phyloP scores from a whole-genome alignment of 1,140 invertebrate genomes.

The Homarus americanus region DNA sequence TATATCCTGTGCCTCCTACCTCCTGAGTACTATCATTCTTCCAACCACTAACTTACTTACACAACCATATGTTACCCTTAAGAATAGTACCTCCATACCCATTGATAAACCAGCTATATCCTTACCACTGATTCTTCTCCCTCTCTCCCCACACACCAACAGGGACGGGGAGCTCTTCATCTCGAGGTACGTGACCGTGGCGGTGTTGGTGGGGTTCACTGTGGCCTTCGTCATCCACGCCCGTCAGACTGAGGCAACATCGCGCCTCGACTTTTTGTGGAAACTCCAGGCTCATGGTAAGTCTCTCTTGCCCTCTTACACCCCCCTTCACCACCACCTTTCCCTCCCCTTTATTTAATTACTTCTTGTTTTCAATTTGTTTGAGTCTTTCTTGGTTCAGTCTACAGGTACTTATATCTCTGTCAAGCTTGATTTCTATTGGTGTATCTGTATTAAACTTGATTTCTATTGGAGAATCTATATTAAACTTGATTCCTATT shows the following conservation, averaged over 20 bases:
- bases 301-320: background rate
- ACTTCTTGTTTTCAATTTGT: background rate
- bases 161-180: slow-evolving; percentile 54
- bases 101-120: too few species aligned
- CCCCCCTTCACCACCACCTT: background rate
- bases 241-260: slow-evolving; percentile 92
- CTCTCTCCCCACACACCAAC: background rate
- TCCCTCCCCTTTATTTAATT: background rate
- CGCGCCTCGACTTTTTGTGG: slow-evolving; percentile 94
- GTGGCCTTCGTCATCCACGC: slow-evolving; percentile 90
- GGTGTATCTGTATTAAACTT: too few species aligned
- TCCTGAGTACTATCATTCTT: too few species aligned
- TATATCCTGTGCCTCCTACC: too few species aligned
- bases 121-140: background rate
- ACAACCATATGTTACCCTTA: too few species aligned
- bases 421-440: too few species aligned
- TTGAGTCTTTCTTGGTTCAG: background rate
- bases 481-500: too few species aligned
- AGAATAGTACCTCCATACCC: too few species aligned
- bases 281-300: slow-evolving; percentile 92
- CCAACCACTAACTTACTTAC: too few species aligned
- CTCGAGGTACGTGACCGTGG: slow-evolving; percentile 80
- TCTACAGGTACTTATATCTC: background rate
- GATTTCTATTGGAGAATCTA: too few species aligned
- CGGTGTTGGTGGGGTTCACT: slow-evolving; percentile 84